Percentiles rank a stretch among this genome's conserved stretches.
Conservation (phyloP, 2,888 invertebrate species). For the Ashinkailepas kermadecensis region DNA sequence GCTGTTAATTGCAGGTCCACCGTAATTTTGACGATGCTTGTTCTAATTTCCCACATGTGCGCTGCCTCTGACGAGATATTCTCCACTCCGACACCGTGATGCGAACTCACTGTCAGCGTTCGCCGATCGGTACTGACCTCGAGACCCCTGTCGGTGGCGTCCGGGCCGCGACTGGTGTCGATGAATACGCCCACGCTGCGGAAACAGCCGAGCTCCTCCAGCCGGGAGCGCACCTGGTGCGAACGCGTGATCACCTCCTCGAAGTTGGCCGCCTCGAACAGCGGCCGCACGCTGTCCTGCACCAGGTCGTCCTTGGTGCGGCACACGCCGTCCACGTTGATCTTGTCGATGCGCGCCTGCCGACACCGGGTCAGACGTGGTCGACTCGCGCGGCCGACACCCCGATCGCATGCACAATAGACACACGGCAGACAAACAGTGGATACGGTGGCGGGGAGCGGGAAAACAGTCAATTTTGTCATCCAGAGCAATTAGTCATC, state of each 20-base stretch:
- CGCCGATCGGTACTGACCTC: slow-evolving; percentile 27
- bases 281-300: slow-evolving; percentile 63
- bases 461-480: too few species aligned
- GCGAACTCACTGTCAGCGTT: too few species aligned
- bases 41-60: too few species aligned
- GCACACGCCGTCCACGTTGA: slow-evolving; percentile 74
- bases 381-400: too few species aligned
- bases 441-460: too few species aligned
- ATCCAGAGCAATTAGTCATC: too few species aligned
- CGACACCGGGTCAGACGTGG: neutral
- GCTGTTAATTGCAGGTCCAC: too few species aligned
- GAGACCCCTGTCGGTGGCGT: slow-evolving; percentile 31
- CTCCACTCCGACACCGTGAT: too few species aligned
- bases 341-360: slow-evolving; percentile 70
- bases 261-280: slow-evolving; percentile 78
- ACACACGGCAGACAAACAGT: too few species aligned
- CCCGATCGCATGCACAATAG: too few species aligned
- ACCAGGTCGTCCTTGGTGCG: slow-evolving; percentile 86
- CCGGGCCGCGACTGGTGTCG: slow-evolving; percentile 73
- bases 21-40: too few species aligned
- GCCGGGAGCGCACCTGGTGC: slow-evolving; percentile 59
- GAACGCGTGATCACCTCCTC: slow-evolving; percentile 50
- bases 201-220: slow-evolving; percentile 82
- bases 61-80: too few species aligned
- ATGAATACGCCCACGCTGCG: slow-evolving; percentile 75